A percentile compares a stretch with the other conserved stretches of the same genome.
Evolutionary conservation across 2,113 vertebrate genomes (phyloP).

Genomic region (Sapajus apella): DNA sequence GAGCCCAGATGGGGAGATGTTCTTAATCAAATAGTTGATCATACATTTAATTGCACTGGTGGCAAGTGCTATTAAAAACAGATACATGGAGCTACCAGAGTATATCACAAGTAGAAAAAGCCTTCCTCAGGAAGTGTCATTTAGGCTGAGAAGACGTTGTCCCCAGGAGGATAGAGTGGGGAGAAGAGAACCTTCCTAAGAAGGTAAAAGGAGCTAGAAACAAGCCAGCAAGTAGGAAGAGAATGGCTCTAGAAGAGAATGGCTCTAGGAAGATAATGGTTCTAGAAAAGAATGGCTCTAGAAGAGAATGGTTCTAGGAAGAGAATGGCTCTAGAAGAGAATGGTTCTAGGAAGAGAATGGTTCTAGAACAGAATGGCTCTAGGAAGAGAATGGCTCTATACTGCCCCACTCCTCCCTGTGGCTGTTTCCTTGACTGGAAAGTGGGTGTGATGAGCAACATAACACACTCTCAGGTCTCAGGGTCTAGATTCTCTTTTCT

Average conservation of each 20-base stretch:
- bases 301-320: too few relatives aligned
- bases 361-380: too few relatives aligned
- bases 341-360: too few relatives aligned
- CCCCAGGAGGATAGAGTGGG: fast-evolving
- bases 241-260: background rate
- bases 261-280: too few relatives aligned
- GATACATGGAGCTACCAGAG: background rate
- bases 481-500: background rate
- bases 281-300: too few relatives aligned
- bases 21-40: background rate
- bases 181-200: background rate
- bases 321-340: too few relatives aligned
- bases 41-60: background rate
- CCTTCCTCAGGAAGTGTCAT: background rate
- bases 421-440: background rate
- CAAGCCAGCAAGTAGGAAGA: background rate
- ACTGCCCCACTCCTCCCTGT: background rate
- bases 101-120: background rate
- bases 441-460: fast-evolving
- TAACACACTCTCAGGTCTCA: fast-evolving
- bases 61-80: background rate
- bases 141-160: background rate
- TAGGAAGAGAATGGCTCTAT: background rate
- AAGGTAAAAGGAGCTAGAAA: background rate
- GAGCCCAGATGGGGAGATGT: background rate